phyloP scores from a whole-genome alignment of 2,797 vertebrate genomes.

The Lagorchestes hirsutus region DNA sequence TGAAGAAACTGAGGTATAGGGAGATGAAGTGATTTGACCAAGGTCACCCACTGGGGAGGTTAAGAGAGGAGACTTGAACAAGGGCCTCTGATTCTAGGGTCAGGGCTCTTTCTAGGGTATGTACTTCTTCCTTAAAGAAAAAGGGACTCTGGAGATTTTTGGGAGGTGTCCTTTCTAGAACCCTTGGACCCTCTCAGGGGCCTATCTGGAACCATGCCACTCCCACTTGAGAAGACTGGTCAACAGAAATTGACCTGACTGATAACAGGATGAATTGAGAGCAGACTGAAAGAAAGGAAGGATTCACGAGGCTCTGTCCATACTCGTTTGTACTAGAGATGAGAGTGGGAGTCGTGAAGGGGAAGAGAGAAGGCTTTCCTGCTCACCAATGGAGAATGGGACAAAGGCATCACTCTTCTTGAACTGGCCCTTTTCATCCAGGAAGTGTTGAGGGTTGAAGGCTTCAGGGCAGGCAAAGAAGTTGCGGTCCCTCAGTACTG shows the following conservation, averaged over 20 bases:
- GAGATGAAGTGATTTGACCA: background rate
- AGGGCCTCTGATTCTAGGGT: background rate
- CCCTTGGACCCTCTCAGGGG: fast-evolving
- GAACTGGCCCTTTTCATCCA: constrained; percentile 83
- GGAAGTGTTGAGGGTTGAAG: constrained; percentile 86
- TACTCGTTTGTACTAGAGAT: background rate
- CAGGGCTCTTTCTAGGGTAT: background rate
- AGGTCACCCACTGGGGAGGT: background rate
- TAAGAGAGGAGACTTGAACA: background rate
- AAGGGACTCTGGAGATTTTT: background rate
- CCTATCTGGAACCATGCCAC: background rate
- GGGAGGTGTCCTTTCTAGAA: background rate
- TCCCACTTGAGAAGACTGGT: background rate
- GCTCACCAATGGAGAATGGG: constrained; percentile 84
- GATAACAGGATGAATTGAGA: background rate
- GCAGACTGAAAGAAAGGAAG: background rate
- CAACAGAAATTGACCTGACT: background rate
- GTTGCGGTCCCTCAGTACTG: constrained; percentile 77
- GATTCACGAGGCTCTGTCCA: background rate
- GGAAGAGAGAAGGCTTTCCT: background rate
- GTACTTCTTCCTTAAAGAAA: background rate
- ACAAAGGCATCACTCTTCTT: constrained; percentile 84
- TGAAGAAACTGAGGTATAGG: background rate
- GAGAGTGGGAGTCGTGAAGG: background rate
- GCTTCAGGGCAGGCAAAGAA: constrained; percentile 80